Base-by-base conservation (phyloP, 1,140 invertebrate genomes). In the Hylaeus volcanicus region DNA sequence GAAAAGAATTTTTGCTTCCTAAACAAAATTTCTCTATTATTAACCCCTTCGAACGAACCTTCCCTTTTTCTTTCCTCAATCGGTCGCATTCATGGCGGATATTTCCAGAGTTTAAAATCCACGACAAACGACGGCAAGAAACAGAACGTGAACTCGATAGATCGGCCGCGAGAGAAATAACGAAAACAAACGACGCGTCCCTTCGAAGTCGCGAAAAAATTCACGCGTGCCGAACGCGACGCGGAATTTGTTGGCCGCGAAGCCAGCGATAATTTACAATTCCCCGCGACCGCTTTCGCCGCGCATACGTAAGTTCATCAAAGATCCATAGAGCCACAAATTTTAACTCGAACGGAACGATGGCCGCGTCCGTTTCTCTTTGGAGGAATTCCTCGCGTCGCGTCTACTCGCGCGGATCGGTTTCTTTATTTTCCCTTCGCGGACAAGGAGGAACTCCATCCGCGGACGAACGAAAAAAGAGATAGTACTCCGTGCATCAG, bases 171-270 rank as follows among this genome's bases (percentile, higher is more conserved):
- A 48, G 45, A 5, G 45, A 48, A 48, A 9, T 48, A 58, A 68
- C 41, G 45, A n/a, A 60, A 15, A 51, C 26, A 14, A 70, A 70
- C 41, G 64, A 12, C 41, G 60, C 12, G 53, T 39, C 4, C 8
- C 3, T 41, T 61, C 55, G 41, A 70, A 39, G 56, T 77, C 43
- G 45, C 3, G 48, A 2, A 48, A 45, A 4, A 14, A 48, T 39
- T 51, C 6, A 51, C 26, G 43, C 39, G 12, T 66, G 63, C 41
- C 60, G 74, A 41, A 3, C n/a, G 48, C 65, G 69, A 77, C 74
- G n/a, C 51, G 74, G 60, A 77, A 61, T 77, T 77, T 39, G 74
- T 77, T 77, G 61, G 26, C 68, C 37, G 39, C 12, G 65, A 39
- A 58, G 60, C 64, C 1, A 43, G 26, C 37, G 55, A 58, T 70